phyloP scores from a whole-genome alignment of 2,888 invertebrate species.

The Macaria notata region DNA sequence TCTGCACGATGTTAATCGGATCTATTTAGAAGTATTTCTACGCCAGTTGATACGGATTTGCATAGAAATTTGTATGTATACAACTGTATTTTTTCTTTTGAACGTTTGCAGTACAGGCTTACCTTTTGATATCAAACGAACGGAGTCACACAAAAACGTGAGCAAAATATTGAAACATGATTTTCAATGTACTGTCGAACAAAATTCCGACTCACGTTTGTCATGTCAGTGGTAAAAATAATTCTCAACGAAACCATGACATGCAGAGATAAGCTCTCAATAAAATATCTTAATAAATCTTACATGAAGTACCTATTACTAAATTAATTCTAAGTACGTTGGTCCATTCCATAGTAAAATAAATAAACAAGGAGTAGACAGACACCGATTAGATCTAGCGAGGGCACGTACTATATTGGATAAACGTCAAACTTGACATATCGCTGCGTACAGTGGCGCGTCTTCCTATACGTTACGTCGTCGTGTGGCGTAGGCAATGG shows the following conservation, averaged over 20 bases:
- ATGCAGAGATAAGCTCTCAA: slow-evolving; percentile 1
- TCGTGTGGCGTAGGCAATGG: slow-evolving; percentile 31
- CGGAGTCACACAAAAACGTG: too few relatives aligned
- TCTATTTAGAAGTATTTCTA: slow-evolving; percentile 39
- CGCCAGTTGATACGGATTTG: slow-evolving; percentile 18
- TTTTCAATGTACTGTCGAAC: too few relatives aligned
- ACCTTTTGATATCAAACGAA: too few relatives aligned
- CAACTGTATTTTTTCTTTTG: neutral
- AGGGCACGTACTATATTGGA: slow-evolving; percentile 75
- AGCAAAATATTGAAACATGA: too few relatives aligned
- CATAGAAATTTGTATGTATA: slow-evolving; percentile 5
- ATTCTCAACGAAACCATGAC: slow-evolving; percentile 1
- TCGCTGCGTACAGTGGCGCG: slow-evolving; percentile 52
- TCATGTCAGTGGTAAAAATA: neutral
- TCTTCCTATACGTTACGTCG: slow-evolving; percentile 40
- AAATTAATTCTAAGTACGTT: slow-evolving; percentile 11
- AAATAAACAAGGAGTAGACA: slow-evolving; percentile 52
- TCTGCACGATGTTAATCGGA: slow-evolving; percentile 45
- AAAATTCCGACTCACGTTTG: too few relatives aligned
- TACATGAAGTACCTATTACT: slow-evolving; percentile 10
- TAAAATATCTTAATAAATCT: slow-evolving; percentile 12
- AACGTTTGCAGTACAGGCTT: too few relatives aligned
- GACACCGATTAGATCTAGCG: slow-evolving; percentile 60
- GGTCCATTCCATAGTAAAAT: slow-evolving; percentile 31
- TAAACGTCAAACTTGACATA: slow-evolving; percentile 76